Evolutionary conservation across 2,888 invertebrate species (phyloP), one percentile per base, ranked within the genome.

Genomic region (Drosophila borborema): DNA sequence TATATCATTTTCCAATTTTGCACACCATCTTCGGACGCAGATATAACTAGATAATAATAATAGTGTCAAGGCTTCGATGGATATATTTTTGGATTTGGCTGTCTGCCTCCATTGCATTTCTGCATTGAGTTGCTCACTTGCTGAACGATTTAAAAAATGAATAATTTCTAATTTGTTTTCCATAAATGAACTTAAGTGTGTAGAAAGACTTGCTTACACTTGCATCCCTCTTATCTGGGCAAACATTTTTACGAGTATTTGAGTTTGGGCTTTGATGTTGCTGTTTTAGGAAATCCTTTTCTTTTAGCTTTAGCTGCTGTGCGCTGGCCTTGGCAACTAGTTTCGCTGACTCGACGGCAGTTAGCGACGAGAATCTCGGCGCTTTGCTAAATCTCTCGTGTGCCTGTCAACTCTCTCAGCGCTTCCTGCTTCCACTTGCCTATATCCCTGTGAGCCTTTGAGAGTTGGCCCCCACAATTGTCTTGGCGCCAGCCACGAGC

Each of bases 261-360:
- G 16, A 38, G 68, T 61, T 46, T 54, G 49, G 48, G 16, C 45
- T 40, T 40, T 9, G 41, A 45, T 48, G 59, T 34, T 36, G 18
- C 20, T 9, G 6, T 54, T 59, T 38, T 12, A 18, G 6, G 28
- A 59, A 53, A 51, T 61, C 54, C 53, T 36, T 54, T 53, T 14
- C 12, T 16, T 28, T 28, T 28, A 28, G 28, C 28, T 28, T 16
- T 9, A 18, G n/a, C n/a, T 18, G 38, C 31, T 43, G 34, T 40
- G 43, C 10, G 45, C n/a, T 41, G 41, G 40, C 43, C 41, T 62
- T 64, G 74, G 48, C 61, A 78, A 76, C 78, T 64, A 63, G 78
- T 77, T 76, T 49, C 20, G 78, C 81, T 81, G 78, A 81, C 60
- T 72, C 66, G 62, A 28, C 78, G 2, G 43, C 54, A 40, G 14